Conservation (phyloP, 2,113 vertebrate species). For the Vidua chalybeata region DNA sequence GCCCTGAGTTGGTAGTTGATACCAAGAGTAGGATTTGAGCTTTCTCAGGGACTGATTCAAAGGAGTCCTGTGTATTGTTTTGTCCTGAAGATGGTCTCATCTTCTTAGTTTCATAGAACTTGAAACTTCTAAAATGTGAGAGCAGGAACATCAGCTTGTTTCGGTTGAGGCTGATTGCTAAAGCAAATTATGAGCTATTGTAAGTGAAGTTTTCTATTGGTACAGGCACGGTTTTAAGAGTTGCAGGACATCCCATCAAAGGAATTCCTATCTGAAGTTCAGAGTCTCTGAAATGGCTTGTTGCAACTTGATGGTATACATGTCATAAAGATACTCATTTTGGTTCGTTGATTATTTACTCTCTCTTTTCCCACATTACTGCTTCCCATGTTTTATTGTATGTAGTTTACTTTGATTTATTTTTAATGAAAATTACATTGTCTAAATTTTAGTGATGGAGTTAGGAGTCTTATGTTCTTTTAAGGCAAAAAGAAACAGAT, state of each 20-base stretch:
- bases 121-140: not conserved
- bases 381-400: not conserved
- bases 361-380: not conserved
- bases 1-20: not conserved
- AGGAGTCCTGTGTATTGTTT: not conserved
- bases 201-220: not conserved
- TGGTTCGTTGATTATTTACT: not conserved
- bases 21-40: not conserved
- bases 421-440: not conserved
- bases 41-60: not conserved
- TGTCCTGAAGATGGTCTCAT: not conserved
- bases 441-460: not conserved
- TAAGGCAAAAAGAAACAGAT: not conserved
- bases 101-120: not conserved
- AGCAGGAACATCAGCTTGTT: not conserved
- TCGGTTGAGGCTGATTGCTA: not conserved
- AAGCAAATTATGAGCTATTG: not conserved
- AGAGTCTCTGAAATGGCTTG: conserved; percentile 50
- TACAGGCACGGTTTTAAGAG: not conserved
- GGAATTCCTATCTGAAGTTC: not conserved
- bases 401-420: not conserved
- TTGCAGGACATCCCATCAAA: conserved; percentile 20
- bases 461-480: not conserved
- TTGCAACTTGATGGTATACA: not conserved
- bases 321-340: conserved; percentile 53